Evolutionary conservation across 1,140 invertebrate genomes (phyloP).

Genomic region (Helicoverpa armigera): DNA sequence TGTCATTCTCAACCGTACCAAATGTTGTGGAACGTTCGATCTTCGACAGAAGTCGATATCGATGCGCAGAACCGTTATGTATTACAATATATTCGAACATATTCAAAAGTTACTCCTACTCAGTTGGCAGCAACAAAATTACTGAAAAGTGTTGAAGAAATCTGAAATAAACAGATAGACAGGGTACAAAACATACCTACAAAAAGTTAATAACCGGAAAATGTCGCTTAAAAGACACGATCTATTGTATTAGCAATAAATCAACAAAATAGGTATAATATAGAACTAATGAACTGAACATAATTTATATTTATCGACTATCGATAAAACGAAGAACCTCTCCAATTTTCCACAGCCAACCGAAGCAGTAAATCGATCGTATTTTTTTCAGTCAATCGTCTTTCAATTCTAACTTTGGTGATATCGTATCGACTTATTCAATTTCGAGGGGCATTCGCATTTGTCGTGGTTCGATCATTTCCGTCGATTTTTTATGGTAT

Average conservation of each 20-base stretch:
- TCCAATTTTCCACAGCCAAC: constrained; percentile 66
- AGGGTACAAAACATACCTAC: too few relatives aligned
- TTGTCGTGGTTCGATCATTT: constrained; percentile 73
- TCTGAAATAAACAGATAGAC: too few relatives aligned
- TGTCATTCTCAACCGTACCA: constrained; percentile 77
- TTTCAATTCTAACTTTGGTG: constrained; percentile 82
- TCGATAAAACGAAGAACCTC: constrained; percentile 50
- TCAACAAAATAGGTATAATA: too few relatives aligned
- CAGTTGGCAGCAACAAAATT: too few relatives aligned
- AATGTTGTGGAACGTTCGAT: constrained; percentile 30
- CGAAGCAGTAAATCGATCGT: constrained; percentile 71
- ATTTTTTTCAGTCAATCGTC: constrained; percentile 79
- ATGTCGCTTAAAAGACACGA: too few relatives aligned
- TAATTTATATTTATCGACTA: constrained; percentile 33
- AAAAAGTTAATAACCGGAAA: too few relatives aligned
- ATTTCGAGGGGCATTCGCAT: constrained; percentile 79
- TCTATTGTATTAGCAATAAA: too few relatives aligned
- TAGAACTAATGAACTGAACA: neutral
- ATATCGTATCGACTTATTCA: constrained; percentile 83
- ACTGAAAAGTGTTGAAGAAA: too few relatives aligned
- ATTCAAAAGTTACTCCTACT: too few relatives aligned
- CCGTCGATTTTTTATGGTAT: constrained; percentile 69
- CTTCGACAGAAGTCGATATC: constrained; percentile 63
- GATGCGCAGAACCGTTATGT: constrained; percentile 39
- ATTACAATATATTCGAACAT: neutral